A percentile compares a stretch with the other conserved stretches of the same genome.
Conservation (phyloP, 92 coral and sea anemone species). For the Bergia sp. region DNA sequence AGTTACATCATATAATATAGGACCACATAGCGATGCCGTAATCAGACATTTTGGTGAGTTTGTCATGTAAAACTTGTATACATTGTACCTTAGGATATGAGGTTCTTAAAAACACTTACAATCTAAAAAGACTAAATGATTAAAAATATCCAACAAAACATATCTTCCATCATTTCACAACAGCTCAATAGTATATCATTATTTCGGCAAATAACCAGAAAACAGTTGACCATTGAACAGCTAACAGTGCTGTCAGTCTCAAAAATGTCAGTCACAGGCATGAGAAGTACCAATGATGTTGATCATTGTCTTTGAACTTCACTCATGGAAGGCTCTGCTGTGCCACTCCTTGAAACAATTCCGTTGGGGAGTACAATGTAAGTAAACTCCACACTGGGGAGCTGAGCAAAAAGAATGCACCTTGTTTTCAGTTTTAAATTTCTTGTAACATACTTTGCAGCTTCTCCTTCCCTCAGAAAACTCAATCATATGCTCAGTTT, state of each 20-base stretch:
- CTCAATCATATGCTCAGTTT: constrained; percentile 37
- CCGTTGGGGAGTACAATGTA: constrained; percentile 2
- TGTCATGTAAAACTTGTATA: constrained; percentile 23
- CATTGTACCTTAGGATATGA: constrained; percentile 9
- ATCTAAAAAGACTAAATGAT: constrained; percentile 27
- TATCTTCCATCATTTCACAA: constrained; percentile 15
- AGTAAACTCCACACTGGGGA: constrained; percentile 28
- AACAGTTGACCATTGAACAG: constrained; percentile 21
- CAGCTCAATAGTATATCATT: not conserved
- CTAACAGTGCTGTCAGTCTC: constrained; percentile 9
- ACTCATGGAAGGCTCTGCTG: constrained; percentile 33
- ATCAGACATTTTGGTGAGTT: constrained; percentile 22
- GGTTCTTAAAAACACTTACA: constrained; percentile 1
- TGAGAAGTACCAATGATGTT: not conserved
- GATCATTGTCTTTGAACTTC: not conserved
- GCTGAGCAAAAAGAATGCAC: constrained; percentile 34
- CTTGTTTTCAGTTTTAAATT: constrained; percentile 26
- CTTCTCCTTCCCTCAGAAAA: constrained; percentile 28
- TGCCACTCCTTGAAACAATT: constrained; percentile 37
- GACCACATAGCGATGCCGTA: constrained; percentile 12
- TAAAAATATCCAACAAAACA: constrained; percentile 22
- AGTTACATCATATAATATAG: constrained; percentile 32
- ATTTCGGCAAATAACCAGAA: constrained; percentile 8
- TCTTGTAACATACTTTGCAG: constrained; percentile 24
- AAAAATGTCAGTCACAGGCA: constrained; percentile 10